Conservation (phyloP, 2,797 vertebrate species). For the Lithobates sylvaticus region DNA sequence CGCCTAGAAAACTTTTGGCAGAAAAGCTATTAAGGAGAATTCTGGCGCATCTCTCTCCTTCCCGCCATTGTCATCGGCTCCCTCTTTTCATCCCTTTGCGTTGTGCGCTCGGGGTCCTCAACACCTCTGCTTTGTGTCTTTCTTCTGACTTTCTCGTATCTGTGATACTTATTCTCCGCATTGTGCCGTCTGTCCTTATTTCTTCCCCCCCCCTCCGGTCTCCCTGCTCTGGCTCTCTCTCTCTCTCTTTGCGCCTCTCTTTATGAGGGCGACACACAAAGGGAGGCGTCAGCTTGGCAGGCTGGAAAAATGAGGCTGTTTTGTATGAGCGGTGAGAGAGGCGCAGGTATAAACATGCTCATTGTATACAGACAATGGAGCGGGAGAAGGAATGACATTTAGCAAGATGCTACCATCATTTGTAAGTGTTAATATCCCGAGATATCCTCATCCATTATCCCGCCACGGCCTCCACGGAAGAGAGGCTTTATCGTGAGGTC, state of each 20-base stretch:
- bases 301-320: conserved; percentile 45
- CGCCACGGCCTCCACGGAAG: not conserved
- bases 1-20: not conserved
- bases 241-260: conserved; percentile 6
- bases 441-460: conserved; percentile 72
- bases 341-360: conserved; percentile 67
- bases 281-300: conserved; percentile 46
- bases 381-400: conserved; percentile 76
- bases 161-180: not conserved
- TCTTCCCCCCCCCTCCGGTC: not conserved
- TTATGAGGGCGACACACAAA: conserved; percentile 29
- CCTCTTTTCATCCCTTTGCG: not conserved
- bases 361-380: conserved; percentile 74
- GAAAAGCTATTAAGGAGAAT: not conserved
- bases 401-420: conserved; percentile 78
- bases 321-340: conserved; percentile 62
- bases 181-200: conserved; percentile 14
- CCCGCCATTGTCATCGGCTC: not conserved
- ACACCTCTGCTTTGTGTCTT: not conserved
- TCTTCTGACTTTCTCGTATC: not conserved
- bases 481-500: not conserved
- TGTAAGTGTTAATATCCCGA: conserved; percentile 76
- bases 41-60: not conserved
- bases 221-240: conserved; percentile 5
- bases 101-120: not conserved